Evolutionary conservation across 2,888 invertebrate species (phyloP), one percentile per base, ranked within the genome.

Genomic region (Meiosimyza decipiens): DNA sequence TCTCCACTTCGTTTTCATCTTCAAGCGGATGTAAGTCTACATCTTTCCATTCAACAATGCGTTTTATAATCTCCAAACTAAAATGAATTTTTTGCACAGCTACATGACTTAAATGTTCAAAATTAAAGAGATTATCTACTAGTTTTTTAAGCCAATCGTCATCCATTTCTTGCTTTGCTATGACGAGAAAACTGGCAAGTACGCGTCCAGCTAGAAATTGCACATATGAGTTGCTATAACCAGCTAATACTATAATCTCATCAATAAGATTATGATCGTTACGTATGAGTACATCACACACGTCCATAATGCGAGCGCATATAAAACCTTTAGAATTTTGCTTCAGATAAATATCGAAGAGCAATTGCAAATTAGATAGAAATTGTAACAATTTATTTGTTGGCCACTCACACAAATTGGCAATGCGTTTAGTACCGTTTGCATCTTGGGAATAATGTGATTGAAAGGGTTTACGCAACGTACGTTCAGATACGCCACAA

Each of bases 1-100:
- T 72, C 50, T 69, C 59, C 7, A 59, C n/a, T 28, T 69, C 75
- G 51, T 86, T 89, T 75, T 89, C 90, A 74, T 94, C 95, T 82
- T 95, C 95, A 54, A 94, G 84, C 0, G 95, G 93, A 88, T 95
- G 95, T 79, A 91, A 90, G 83, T 93, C 92, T 47, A 92, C 88
- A 86, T 96, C 95, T 82, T 94, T 95, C 93, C 95, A 95, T 83
- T 96, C 95, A 0, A 96, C 93, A 80, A 96, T 94, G 79, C 94
- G 91, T 82, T 94, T 94, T 67, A 96, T 93, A 62, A 96, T 91
- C 83, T 95, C 95, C 79, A 96, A 88, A 76, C 94, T 93, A 85
- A 95, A 95, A 80, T 94, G 92, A 85, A 95, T 93, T 85, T 94
- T 94, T 82, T 91, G 91, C 71, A 93, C 90, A 71, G 91, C 91